Percentiles rank a stretch among this genome's conserved stretches.
These are phyloP conservation scores for Drosophila takahashii DNA, from an alignment of 1,140 invertebrate species.

Conservation along the genomic window DNA sequence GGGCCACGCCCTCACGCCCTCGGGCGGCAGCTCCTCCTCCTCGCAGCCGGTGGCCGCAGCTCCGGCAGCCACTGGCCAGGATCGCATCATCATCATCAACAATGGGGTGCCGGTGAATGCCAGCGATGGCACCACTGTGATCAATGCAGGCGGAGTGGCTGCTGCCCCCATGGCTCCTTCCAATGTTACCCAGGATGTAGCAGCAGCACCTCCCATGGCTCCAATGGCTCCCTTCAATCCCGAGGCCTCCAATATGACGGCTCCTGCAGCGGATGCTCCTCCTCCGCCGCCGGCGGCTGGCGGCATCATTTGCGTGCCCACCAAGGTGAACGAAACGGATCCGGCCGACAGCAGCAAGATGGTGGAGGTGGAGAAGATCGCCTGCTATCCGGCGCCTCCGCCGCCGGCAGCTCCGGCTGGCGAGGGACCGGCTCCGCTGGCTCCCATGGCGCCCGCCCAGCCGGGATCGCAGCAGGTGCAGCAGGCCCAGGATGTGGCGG, in stretches of 20 bases:
- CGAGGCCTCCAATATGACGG: conserved; percentile 85
- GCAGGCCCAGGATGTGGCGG: conserved; percentile 35
- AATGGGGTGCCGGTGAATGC: conserved; percentile 75
- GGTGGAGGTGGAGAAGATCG: conserved; percentile 79
- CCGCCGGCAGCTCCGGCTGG: conserved; percentile 57
- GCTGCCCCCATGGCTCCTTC: conserved; percentile 15
- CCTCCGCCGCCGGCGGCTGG: conserved; percentile 56
- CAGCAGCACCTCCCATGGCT: conserved; percentile 35
- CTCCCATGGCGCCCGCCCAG: conserved; percentile 56
- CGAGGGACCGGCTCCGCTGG: conserved; percentile 57
- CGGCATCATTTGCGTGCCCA: conserved; percentile 79
- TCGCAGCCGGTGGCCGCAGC: conserved; percentile 55
- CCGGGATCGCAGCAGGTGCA: conserved; percentile 52
- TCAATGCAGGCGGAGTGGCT: conserved; percentile 65
- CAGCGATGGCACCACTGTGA: conserved; percentile 72
- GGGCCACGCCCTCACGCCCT: conserved; percentile 73
- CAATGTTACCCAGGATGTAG: conserved; percentile 37
- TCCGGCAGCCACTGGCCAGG: conserved; percentile 59
- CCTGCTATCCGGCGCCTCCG: conserved; percentile 80
- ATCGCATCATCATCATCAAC: conserved; percentile 81
- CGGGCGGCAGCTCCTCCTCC: conserved; percentile 42
- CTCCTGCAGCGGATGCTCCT: conserved; percentile 43
- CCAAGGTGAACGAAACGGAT: conserved; percentile 80
- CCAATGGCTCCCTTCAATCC: conserved; percentile 56
- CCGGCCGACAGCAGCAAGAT: conserved; percentile 72